Conservation (phyloP, 2,113 vertebrate species). For the Tychaedon coryphoeus region DNA sequence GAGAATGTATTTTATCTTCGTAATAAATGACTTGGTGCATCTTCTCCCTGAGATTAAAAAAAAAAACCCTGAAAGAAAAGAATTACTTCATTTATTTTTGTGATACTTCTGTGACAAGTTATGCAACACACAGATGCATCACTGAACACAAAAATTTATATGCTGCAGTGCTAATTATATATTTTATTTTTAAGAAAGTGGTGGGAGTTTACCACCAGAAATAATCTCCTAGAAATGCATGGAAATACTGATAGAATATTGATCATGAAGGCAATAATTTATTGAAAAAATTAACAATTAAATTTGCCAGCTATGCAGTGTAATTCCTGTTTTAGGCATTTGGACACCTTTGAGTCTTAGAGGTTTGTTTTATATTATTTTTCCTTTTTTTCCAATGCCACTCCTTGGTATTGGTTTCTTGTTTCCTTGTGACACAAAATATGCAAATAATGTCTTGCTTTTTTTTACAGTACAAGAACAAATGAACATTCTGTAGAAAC, state of each 20-base stretch:
- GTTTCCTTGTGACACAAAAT: neutral
- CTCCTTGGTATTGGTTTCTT: neutral
- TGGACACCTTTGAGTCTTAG: neutral
- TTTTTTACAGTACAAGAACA: neutral
- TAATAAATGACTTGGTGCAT: neutral
- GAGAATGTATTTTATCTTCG: neutral
- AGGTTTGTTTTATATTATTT: neutral
- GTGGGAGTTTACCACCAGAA: neutral
- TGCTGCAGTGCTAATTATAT: neutral
- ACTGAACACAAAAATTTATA: neutral
- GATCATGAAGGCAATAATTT: neutral
- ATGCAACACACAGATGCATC: neutral
- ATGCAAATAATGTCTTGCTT: neutral
- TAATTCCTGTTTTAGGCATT: neutral
- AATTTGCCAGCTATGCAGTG: neutral
- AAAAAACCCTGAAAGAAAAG: neutral
- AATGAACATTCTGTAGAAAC: neutral
- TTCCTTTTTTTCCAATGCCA: neutral
- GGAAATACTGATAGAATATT: neutral
- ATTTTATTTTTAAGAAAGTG: neutral
- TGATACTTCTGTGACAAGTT: conserved; percentile 16
- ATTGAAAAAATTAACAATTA: neutral
- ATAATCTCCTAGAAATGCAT: neutral
- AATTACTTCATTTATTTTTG: conserved; percentile 7
- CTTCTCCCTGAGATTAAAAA: neutral